A percentile compares a stretch with the other conserved stretches of the same genome.
Conservation (phyloP, 2,888 invertebrate genomes). For the Dryadula phaetusa region DNA sequence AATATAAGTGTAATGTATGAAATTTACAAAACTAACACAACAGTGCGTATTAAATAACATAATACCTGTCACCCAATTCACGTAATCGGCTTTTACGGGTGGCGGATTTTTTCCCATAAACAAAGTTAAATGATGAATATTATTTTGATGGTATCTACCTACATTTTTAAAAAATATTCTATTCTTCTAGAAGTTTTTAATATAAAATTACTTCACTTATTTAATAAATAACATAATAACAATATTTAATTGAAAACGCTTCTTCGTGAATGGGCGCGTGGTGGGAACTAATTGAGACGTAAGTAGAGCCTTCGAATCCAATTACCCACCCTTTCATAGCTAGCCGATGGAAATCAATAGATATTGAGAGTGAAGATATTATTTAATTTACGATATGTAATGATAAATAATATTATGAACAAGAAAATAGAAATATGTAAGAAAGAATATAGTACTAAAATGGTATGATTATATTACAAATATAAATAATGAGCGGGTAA, state of each 20-base stretch:
- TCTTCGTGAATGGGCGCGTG: background rate
- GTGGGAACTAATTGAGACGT: slow-evolving; percentile 16
- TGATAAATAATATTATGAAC: slow-evolving; percentile 6
- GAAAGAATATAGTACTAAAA: background rate
- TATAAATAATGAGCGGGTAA: background rate
- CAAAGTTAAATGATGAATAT: background rate
- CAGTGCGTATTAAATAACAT: slow-evolving; percentile 26
- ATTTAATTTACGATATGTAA: slow-evolving; percentile 12
- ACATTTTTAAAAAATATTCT: background rate
- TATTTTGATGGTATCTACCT: background rate
- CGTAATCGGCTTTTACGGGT: slow-evolving; percentile 45
- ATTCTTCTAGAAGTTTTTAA: background rate
- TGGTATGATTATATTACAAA: background rate
- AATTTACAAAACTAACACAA: background rate
- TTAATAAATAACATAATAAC: slow-evolving; percentile 6
- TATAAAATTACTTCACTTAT: background rate
- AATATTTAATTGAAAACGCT: slow-evolving; percentile 10
- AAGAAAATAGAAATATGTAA: background rate
- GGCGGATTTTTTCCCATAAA: slow-evolving; percentile 32
- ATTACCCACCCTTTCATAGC: slow-evolving; percentile 31
- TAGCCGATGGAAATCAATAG: slow-evolving; percentile 29
- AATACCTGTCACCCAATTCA: slow-evolving; percentile 27
- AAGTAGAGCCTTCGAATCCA: slow-evolving; percentile 34
- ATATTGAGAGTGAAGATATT: background rate
- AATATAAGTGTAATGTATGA: background rate